Base-by-base conservation (phyloP, 2,888 invertebrate species). In the Hydriomena furcata region DNA sequence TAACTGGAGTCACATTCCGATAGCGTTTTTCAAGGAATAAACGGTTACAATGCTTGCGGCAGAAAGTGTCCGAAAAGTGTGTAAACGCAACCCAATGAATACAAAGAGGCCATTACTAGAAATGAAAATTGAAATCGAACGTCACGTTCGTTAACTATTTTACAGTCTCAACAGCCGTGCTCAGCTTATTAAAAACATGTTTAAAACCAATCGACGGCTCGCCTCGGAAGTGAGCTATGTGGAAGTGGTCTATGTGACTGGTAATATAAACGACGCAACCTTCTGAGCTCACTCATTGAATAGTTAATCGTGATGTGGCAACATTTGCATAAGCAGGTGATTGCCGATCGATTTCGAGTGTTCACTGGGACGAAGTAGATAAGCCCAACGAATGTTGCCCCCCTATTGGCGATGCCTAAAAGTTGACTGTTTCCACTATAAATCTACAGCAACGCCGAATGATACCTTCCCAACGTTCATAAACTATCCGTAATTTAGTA, bases 141-240 rank as follows among this genome's bases (percentile, higher is more conserved):
- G 65, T 71, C 73, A 75, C 74, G 75, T 63, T 51, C 58, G 47
- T 25, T 48, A 46, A 45, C 56, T 47, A 52, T 58, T 66, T 63
- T 56, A 65, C 65, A 57, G 63, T 37, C 47, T 44, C 55, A 58
- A 51, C 55, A 50, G 38, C 43, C 71, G 68, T 69, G 70, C 60
- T 56, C 52, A 27, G 66, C 25, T 49, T 72, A 57, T 51, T 61
- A 68, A 76, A 25, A 37, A 23, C n/a, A 40, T 45, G 55, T 45
- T 54, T 53, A 56, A 52, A 47, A 47, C 45, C 41, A 48, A 38
- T 51, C 50, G 49, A 55, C 52, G 60, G 65, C 60, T 68, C 63
- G 62, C 66, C 68, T 77, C 78, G 78, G 79, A 82, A 78, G 79
- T 73, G 53, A 60, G 58, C 60, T 55, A 60, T 54, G 70, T 74